A percentile compares a stretch with the other conserved stretches of the same genome.
phyloP scores from a whole-genome alignment of 2,888 invertebrate species.

The Melitaea athalia region DNA sequence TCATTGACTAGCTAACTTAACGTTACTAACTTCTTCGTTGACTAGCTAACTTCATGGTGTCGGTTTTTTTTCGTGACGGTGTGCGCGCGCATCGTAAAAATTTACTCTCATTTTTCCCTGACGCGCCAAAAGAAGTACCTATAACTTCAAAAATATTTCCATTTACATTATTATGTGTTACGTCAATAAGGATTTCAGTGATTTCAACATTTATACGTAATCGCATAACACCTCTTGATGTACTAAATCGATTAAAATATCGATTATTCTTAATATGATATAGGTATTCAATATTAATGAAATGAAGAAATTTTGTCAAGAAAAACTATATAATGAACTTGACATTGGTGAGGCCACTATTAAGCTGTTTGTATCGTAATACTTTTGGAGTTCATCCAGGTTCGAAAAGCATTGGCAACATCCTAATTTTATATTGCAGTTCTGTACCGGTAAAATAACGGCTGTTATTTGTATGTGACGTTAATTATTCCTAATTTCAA shows the following conservation, averaged over 20 bases:
- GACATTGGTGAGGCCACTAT: slow-evolving; percentile 61
- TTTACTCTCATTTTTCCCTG: no score
- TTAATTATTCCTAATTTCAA: background rate
- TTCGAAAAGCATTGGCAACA: slow-evolving; percentile 52
- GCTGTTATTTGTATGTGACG: background rate
- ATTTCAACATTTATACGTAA: background rate
- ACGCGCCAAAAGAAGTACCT: no score
- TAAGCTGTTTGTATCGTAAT: slow-evolving; percentile 41
- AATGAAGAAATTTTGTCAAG: slow-evolving; percentile 38
- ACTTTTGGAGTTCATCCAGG: slow-evolving; percentile 65
- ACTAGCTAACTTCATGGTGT: no score
- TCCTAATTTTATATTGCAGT: slow-evolving; percentile 56
- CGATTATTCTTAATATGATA: background rate
- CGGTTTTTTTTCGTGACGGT: no score
- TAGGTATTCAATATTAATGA: background rate
- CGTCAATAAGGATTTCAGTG: background rate
- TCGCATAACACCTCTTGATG: background rate
- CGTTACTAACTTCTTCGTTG: no score
- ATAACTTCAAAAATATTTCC: no score
- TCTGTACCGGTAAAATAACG: slow-evolving; percentile 4
- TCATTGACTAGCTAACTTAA: no score
- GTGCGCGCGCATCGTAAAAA: no score
- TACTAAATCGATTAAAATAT: background rate
- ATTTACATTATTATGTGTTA: background rate
- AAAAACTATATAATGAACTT: slow-evolving; percentile 68